A percentile compares a stretch with the other conserved stretches of the same genome.
Conservation (phyloP, 92 coral and sea anemone genomes). For the Zoanthus sociatus region DNA sequence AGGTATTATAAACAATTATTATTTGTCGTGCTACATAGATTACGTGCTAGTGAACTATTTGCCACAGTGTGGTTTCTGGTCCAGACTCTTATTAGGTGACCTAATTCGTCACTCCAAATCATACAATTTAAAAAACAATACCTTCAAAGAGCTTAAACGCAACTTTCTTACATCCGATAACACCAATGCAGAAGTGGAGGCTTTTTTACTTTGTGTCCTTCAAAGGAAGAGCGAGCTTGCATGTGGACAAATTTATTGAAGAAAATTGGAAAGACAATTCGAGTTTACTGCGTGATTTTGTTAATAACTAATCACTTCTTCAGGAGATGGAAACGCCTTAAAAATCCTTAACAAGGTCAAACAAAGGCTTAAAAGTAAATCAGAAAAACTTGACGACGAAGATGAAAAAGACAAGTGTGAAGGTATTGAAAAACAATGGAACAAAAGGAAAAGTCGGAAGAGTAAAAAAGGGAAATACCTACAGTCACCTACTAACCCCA, state of each 20-base stretch:
- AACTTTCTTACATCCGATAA: too few relatives aligned
- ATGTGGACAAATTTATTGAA: too few relatives aligned
- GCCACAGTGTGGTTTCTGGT: neutral
- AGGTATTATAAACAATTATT: conserved; percentile 26
- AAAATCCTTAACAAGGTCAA: neutral
- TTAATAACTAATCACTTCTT: too few relatives aligned
- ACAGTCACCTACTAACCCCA: neutral
- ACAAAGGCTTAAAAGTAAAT: neutral
- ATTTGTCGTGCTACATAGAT: conserved; percentile 35
- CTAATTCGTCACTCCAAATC: neutral
- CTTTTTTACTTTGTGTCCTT: too few relatives aligned
- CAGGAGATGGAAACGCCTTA: too few relatives aligned
- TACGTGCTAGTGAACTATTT: conserved; percentile 22
- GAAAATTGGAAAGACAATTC: too few relatives aligned
- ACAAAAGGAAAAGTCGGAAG: neutral
- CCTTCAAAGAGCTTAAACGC: too few relatives aligned
- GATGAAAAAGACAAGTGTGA: neutral
- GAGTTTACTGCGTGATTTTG: too few relatives aligned
- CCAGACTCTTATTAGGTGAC: conserved; percentile 17
- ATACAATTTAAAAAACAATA: too few relatives aligned
- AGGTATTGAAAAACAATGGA: conserved; percentile 31
- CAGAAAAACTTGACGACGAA: too few relatives aligned
- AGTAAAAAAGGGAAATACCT: conserved; percentile 39
- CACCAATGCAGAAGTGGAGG: too few relatives aligned
- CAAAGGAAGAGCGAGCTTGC: too few relatives aligned